phyloP scores from a whole-genome alignment of 2,888 invertebrate species.

The Diplazon laetatorius region DNA sequence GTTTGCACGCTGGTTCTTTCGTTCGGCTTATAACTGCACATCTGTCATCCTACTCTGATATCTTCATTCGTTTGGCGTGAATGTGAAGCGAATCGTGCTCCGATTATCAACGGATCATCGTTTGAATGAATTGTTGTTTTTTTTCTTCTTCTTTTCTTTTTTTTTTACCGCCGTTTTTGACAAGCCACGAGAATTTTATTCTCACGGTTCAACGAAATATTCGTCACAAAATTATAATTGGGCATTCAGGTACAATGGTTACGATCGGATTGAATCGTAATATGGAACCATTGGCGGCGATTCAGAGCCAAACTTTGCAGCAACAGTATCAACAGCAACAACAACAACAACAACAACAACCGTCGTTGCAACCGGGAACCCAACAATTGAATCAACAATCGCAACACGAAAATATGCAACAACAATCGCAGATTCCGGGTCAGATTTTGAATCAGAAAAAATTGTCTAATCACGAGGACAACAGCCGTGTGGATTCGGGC shows the following conservation, averaged over 20 bases:
- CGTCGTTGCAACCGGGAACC: constrained; percentile 61
- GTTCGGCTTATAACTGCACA: background rate
- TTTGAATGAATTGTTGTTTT: no score
- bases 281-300: constrained; percentile 73
- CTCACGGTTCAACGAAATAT: no score
- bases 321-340: constrained; percentile 71
- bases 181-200: no score
- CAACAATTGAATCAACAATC: constrained; percentile 63
- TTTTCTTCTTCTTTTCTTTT: no score
- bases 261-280: constrained; percentile 79
- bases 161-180: no score
- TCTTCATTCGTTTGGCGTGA: no score
- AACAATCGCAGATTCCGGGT: constrained; percentile 51
- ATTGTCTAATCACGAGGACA: constrained; percentile 68
- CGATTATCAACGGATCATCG: background rate
- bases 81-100: background rate
- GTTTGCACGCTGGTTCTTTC: constrained; percentile 6
- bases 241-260: constrained; percentile 76
- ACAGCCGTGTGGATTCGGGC: constrained; percentile 71
- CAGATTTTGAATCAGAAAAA: constrained; percentile 72
- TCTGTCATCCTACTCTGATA: background rate
- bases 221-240: no score
- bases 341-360: constrained; percentile 65
- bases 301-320: constrained; percentile 75
- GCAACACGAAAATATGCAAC: constrained; percentile 64